phyloP scores from a whole-genome alignment of 92 coral and sea anemone genomes.

The Siderastrea radians region DNA sequence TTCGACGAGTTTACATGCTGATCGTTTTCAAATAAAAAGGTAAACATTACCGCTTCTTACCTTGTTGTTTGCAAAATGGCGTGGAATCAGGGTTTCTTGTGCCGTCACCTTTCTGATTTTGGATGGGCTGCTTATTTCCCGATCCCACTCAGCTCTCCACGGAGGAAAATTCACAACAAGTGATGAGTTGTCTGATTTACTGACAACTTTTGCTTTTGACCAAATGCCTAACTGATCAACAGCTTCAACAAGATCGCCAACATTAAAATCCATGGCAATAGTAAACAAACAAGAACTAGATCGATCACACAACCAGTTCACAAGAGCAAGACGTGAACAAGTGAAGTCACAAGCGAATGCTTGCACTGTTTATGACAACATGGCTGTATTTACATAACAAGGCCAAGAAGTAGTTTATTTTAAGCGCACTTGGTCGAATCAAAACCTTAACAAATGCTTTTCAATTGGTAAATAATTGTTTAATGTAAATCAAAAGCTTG shows the following conservation, averaged over 20 bases:
- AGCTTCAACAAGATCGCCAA: constrained; percentile 15
- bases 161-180: constrained; percentile 16
- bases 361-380: no score
- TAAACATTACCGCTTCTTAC: background rate
- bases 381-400: no score
- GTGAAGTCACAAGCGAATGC: no score
- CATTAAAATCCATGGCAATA: background rate
- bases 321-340: background rate
- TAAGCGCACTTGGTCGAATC: no score
- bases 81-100: background rate
- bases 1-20: background rate
- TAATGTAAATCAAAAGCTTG: no score
- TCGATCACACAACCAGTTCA: background rate
- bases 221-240: constrained; percentile 10
- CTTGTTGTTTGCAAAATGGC: background rate
- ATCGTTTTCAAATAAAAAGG: background rate
- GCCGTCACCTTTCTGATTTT: background rate
- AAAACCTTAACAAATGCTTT: no score
- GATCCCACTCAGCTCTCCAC: constrained; percentile 6
- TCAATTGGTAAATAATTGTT: no score
- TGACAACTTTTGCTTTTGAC: background rate
- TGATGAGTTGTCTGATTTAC: background rate
- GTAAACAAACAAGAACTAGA: background rate
- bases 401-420: no score
- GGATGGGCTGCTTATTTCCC: background rate